Evolutionary conservation across 2,888 invertebrate species (phyloP).

Genomic region (Tinea pellionella): DNA sequence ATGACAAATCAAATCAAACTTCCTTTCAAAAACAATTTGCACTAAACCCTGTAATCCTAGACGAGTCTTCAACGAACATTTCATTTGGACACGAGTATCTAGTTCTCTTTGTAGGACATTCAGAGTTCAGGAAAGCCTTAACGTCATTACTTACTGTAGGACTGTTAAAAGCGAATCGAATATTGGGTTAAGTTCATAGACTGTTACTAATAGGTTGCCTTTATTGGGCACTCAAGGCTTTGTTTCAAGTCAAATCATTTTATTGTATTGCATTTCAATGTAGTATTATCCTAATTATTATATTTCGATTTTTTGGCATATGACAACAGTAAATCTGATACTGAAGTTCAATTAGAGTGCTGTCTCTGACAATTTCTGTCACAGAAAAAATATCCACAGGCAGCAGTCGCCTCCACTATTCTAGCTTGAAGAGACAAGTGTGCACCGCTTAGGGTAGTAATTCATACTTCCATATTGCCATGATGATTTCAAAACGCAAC

Average conservation of each 20-base stretch:
- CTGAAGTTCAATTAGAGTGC: too few species aligned
- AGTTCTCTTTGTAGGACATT: slow-evolving; percentile 8
- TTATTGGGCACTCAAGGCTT: not conserved
- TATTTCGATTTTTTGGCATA: too few species aligned
- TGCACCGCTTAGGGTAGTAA: too few species aligned
- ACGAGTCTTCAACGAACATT: not conserved
- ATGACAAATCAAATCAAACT: not conserved
- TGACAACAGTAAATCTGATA: too few species aligned
- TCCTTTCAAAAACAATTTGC: not conserved
- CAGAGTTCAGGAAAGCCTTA: not conserved
- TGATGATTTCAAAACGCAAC: too few species aligned
- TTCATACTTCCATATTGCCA: too few species aligned
- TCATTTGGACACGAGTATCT: slow-evolving; percentile 11
- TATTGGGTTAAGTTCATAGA: slow-evolving; percentile 12
- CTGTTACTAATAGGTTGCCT: not conserved
- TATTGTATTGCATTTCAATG: not conserved
- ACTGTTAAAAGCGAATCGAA: slow-evolving; percentile 12
- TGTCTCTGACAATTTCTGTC: too few species aligned
- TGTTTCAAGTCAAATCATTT: not conserved
- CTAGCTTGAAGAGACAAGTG: too few species aligned
- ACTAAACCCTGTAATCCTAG: not conserved
- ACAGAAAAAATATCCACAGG: too few species aligned
- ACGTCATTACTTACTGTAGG: not conserved
- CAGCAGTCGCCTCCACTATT: too few species aligned
- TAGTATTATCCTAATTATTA: too few species aligned